These are phyloP conservation scores for Xerus inauris DNA, from an alignment of 2,113 vertebrate genomes.

Conservation along the genomic window DNA sequence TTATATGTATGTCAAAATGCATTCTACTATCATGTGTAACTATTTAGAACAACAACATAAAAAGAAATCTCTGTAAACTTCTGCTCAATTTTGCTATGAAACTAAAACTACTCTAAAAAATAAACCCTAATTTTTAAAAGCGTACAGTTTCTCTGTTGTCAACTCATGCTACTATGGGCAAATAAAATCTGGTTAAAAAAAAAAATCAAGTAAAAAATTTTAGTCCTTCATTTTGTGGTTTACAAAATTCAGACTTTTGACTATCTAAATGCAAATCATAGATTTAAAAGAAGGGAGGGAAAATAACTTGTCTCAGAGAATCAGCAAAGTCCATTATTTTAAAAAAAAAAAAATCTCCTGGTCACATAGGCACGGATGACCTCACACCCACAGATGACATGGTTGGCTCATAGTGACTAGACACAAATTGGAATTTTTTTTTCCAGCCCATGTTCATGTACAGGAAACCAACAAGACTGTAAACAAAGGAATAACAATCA, in stretches of 20 bases:
- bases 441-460: constrained; percentile 22
- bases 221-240: background rate
- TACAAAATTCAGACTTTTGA: background rate
- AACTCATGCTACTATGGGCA: background rate
- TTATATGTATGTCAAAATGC: too few relatives aligned
- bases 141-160: background rate
- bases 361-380: background rate
- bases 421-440: constrained; percentile 25
- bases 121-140: background rate
- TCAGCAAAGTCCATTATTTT: background rate
- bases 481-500: constrained; percentile 72
- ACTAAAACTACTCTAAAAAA: background rate
- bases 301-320: background rate
- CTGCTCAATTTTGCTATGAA: background rate
- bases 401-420: constrained; percentile 17
- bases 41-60: too few relatives aligned
- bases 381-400: background rate
- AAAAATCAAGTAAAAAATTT: background rate
- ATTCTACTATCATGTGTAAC: too few relatives aligned
- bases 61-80: background rate
- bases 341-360: background rate
- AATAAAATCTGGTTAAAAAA: constrained; percentile 6
- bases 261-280: background rate
- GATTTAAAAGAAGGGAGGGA: background rate
- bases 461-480: constrained; percentile 79